phyloP scores from a whole-genome alignment of 2,113 vertebrate genomes.

The Mormyrus iriodes region DNA sequence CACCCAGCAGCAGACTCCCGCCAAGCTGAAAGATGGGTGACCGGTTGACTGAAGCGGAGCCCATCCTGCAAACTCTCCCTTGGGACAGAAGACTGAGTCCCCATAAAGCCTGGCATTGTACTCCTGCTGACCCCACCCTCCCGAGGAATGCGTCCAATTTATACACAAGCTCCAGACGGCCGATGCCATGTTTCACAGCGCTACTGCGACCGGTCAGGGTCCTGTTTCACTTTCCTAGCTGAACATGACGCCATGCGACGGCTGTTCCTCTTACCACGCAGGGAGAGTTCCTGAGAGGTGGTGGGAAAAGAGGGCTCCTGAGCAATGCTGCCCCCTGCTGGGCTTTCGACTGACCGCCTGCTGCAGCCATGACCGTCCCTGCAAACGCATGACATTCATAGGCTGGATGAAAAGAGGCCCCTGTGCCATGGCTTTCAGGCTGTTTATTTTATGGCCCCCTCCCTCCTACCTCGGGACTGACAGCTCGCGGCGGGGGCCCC shows the following conservation, averaged over 20 bases:
- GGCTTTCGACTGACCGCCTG: slow-evolving; percentile 65
- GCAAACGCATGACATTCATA: slow-evolving; percentile 19
- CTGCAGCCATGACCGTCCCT: slow-evolving; percentile 72
- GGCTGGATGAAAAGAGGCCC: not conserved
- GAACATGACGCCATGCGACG: not conserved
- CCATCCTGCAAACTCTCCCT: not conserved
- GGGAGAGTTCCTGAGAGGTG: slow-evolving; percentile 83
- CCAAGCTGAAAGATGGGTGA: too few relatives aligned
- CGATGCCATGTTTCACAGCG: not conserved
- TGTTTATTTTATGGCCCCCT: not conserved
- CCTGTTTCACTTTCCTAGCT: not conserved
- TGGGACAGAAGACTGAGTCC: not conserved
- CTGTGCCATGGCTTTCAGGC: not conserved
- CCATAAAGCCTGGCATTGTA: not conserved
- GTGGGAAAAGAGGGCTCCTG: slow-evolving; percentile 75
- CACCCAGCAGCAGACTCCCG: too few relatives aligned
- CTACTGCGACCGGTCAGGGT: not conserved
- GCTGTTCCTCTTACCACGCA: slow-evolving; percentile 72
- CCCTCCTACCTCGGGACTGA: slow-evolving; percentile 53
- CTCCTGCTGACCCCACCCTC: not conserved
- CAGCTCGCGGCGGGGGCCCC: slow-evolving; percentile 52
- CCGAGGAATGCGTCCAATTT: not conserved
- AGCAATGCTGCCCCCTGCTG: slow-evolving; percentile 59
- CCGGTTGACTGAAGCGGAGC: too few relatives aligned
- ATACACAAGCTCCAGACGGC: not conserved